Conservation (phyloP, 2,888 invertebrate genomes). For the Xylota sylvarum region DNA sequence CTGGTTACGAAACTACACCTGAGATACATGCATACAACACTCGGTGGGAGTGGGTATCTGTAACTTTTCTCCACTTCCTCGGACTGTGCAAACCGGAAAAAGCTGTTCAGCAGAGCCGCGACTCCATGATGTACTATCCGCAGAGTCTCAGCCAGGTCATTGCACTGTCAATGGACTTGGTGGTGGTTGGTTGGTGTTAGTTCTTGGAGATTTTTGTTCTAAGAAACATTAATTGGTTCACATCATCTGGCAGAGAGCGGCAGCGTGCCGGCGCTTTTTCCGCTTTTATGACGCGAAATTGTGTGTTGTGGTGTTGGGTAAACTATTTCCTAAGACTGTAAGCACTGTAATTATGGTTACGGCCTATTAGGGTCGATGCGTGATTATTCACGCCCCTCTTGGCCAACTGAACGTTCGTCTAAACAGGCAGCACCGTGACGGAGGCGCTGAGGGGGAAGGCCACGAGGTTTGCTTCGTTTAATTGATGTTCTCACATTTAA, state of each 20-base stretch:
- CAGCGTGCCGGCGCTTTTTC: not conserved
- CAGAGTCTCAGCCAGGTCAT: constrained; percentile 46
- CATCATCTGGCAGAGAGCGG: not conserved
- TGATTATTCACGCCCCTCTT: constrained; percentile 55
- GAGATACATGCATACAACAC: not conserved
- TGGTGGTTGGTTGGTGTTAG: not conserved
- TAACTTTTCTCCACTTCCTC: constrained; percentile 60
- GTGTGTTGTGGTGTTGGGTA: not conserved
- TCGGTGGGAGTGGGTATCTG: constrained; percentile 56
- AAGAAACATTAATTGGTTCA: constrained; percentile 68
- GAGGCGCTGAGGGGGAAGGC: not conserved
- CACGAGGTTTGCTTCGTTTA: constrained; percentile 52
- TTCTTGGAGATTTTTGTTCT: constrained; percentile 24
- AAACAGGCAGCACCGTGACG: constrained; percentile 31
- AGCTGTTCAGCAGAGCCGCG: constrained; percentile 54
- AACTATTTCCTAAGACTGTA: constrained; percentile 32
- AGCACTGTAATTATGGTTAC: constrained; percentile 67
- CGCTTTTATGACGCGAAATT: not conserved
- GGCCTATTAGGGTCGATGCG: constrained; percentile 65
- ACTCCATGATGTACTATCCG: constrained; percentile 36
- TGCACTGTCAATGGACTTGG: constrained; percentile 48
- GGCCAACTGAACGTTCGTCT: constrained; percentile 13
- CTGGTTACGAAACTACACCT: constrained; percentile 51
- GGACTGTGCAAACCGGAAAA: constrained; percentile 63
- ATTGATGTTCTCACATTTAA: constrained; percentile 66